Evolutionary conservation across 2,888 invertebrate species (phyloP).

Genomic region (Ptilodon capucinus): DNA sequence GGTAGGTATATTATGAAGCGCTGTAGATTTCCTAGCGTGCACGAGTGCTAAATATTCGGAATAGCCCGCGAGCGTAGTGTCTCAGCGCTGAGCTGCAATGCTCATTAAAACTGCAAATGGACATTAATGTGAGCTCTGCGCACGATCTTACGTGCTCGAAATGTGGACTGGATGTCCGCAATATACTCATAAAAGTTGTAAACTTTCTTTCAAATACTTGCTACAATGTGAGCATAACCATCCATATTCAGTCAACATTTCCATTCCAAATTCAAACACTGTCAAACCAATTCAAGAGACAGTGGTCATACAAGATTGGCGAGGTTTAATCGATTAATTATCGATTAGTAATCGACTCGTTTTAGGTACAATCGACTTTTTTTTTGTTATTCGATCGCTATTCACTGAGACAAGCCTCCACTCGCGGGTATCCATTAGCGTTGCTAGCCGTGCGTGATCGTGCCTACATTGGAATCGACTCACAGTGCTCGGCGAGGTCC

Average conservation of each 20-base stretch:
- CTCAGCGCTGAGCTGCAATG: slow-evolving; percentile 32
- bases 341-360: neutral
- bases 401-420: neutral
- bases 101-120: slow-evolving; percentile 13
- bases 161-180: slow-evolving; percentile 25
- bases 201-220: neutral
- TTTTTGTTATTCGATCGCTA: no score
- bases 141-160: slow-evolving; percentile 24
- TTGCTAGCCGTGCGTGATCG: slow-evolving; percentile 57
- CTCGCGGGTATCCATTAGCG: slow-evolving; percentile 27
- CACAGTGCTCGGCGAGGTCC: slow-evolving; percentile 73
- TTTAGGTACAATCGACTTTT: no score
- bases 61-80: slow-evolving; percentile 34
- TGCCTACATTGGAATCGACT: slow-evolving; percentile 72
- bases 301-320: no score
- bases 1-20: slow-evolving; percentile 33
- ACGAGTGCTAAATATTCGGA: slow-evolving; percentile 53
- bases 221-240: neutral
- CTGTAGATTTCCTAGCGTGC: slow-evolving; percentile 55
- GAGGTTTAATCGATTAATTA: neutral
- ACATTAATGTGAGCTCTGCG: slow-evolving; percentile 17
- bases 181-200: neutral
- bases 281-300: no score
- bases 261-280: slow-evolving; percentile 17
- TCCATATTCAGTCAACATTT: neutral